phyloP scores from a whole-genome alignment of 2,113 vertebrate genomes.

The Pterophyllum scalare region DNA sequence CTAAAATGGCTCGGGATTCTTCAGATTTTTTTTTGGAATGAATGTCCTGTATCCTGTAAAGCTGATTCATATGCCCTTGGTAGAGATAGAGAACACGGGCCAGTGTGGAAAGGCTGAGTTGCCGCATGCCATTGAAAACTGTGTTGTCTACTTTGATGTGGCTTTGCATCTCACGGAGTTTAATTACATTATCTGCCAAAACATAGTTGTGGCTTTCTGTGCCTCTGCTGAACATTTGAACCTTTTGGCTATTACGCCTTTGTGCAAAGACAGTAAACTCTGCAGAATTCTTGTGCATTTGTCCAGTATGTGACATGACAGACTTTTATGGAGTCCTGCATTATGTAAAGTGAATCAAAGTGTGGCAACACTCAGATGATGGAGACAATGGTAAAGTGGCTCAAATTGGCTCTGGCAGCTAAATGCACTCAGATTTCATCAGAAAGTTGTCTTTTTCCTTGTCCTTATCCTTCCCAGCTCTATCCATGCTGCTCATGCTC shows the following conservation, averaged over 20 bases:
- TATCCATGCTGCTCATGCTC: not conserved
- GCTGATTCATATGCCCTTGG: not conserved
- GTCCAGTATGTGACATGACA: not conserved
- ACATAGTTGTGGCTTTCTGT: not conserved
- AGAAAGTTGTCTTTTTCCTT: not conserved
- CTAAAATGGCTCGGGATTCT: not conserved
- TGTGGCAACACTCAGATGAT: not conserved
- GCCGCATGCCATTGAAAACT: not conserved
- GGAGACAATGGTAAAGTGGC: not conserved
- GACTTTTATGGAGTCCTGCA: not conserved
- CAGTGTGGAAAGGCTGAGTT: not conserved
- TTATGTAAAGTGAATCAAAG: not conserved
- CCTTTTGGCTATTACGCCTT: not conserved
- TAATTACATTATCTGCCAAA: not conserved
- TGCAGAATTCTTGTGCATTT: not conserved
- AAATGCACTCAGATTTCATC: not conserved
- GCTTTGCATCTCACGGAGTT: not conserved
- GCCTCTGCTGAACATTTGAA: not conserved
- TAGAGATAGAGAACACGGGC: not conserved
- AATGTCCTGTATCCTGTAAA: not conserved
- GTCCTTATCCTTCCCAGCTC: not conserved
- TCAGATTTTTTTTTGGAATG: not conserved
- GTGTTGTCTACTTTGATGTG: not conserved
- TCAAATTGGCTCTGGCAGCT: not conserved
- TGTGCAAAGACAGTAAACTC: not conserved